Evolutionary conservation across 2,797 vertebrate species (phyloP), one percentile per base, ranked within the genome.

Genomic region (Neostethus bicornis): DNA sequence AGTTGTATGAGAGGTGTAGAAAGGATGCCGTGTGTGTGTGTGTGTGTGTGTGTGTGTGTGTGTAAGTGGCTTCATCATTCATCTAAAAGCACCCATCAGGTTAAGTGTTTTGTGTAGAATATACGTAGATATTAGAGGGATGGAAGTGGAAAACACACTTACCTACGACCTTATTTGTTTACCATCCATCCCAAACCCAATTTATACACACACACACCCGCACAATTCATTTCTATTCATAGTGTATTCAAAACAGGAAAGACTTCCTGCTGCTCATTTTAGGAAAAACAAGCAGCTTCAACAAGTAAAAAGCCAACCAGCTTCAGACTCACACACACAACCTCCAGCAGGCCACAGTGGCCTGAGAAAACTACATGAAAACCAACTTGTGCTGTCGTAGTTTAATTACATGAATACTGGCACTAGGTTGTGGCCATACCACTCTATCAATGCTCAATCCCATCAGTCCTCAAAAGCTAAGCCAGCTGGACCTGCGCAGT

Each of bases 211-310:
- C 53, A 23, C 47, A 44, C 13, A 53, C 3, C 65, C 56, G 73
- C 75, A 72, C 58, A 57, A 53, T 65, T 58, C 61, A 58, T 57
- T 66, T 78, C 85, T 91, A 90, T 88, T 84, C 73, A 85, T 87
- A 89, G 81, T 74, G 57, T 45, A 50, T 85, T 81, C 73, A 90
- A 87, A 92, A 91, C 90, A 91, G 91, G 90, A 92, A 91, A 73
- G 76, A 86, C 86, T 87, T 91, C 89, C 84, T 90, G 85, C 79
- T 26, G 70, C 79, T 90, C 86, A 84, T 87, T 90, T 90, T 78
- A 90, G 85, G 84, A 88, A 91, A 88, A 88, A 88, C 81, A 84
- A 83, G 83, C 77, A 75, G 73, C 58, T 66, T 51, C 81, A 84
- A 83, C 85, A 85, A 88, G 87, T 75, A 86, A 80, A 79, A 66